Evolutionary conservation across 2,113 vertebrate genomes (phyloP).

Genomic region (Saimiri boliviensis): DNA sequence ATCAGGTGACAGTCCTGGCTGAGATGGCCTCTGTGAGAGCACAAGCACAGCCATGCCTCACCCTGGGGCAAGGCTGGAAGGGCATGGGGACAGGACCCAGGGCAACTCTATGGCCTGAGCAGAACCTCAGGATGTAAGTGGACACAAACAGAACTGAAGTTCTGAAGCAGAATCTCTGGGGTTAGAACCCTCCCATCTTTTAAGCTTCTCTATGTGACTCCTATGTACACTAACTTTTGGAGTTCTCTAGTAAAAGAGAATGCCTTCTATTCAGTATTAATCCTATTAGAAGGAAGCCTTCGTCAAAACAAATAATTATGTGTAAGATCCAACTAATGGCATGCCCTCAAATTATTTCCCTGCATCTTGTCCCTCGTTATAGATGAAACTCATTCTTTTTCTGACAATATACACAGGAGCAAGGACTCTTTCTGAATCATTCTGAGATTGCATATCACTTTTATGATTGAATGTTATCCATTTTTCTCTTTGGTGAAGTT

Average conservation of each 20-base stretch:
- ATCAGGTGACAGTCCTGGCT: background rate
- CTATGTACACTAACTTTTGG: background rate
- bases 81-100: background rate
- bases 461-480: background rate
- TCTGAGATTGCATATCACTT: background rate
- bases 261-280: background rate
- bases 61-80: background rate
- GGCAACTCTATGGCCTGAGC: rapidly evolving
- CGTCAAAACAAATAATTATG: background rate
- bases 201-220: background rate
- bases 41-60: background rate
- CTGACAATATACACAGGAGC: background rate
- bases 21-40: background rate
- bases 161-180: background rate
- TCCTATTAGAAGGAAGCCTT: background rate
- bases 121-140: background rate
- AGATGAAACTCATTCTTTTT: background rate
- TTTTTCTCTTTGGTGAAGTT: background rate
- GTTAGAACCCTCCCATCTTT: background rate
- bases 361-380: background rate
- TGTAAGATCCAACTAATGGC: background rate
- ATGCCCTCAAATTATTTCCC: background rate
- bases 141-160: background rate
- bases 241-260: background rate
- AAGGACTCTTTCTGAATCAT: background rate